Conservation (phyloP, 2,797 vertebrate genomes). For the Microctenopoma lineatum region DNA sequence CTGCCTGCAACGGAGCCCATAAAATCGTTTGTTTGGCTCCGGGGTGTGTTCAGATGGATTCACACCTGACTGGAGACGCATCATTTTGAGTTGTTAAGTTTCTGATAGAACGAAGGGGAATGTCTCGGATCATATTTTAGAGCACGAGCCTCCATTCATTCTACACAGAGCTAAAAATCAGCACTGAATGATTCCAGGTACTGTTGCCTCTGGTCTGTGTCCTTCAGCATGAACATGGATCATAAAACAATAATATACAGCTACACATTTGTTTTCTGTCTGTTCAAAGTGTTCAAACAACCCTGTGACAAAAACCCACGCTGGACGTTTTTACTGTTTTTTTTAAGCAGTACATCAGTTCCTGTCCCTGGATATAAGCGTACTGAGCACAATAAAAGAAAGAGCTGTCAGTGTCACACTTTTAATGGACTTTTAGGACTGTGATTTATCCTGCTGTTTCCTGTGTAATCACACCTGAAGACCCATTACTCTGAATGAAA, state of each 20-base stretch:
- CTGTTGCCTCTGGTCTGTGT: background rate
- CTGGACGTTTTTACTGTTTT: constrained; percentile 45
- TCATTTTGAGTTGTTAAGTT: background rate
- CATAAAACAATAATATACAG: background rate
- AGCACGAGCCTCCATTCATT: background rate
- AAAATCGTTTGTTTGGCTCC: background rate
- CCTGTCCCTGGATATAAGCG: constrained; percentile 7
- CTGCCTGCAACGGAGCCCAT: background rate
- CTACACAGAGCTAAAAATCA: background rate
- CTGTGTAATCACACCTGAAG: constrained; percentile 33
- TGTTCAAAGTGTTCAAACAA: no score
- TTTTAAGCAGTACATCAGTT: constrained; percentile 13
- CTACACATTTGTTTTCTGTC: background rate
- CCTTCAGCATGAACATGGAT: background rate
- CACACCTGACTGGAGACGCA: background rate
- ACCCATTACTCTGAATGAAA: constrained; percentile 11
- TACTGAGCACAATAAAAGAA: background rate
- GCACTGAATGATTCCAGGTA: background rate
- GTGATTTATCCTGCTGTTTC: constrained; percentile 23
- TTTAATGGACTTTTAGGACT: constrained; percentile 41
- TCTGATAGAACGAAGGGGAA: background rate
- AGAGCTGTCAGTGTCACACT: background rate
- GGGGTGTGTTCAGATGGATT: constrained; percentile 1
- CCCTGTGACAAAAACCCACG: no score
- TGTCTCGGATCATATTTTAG: background rate